These are phyloP conservation scores for Penelope pileata DNA, from an alignment of 2,113 vertebrate genomes.

Conservation along the genomic window DNA sequence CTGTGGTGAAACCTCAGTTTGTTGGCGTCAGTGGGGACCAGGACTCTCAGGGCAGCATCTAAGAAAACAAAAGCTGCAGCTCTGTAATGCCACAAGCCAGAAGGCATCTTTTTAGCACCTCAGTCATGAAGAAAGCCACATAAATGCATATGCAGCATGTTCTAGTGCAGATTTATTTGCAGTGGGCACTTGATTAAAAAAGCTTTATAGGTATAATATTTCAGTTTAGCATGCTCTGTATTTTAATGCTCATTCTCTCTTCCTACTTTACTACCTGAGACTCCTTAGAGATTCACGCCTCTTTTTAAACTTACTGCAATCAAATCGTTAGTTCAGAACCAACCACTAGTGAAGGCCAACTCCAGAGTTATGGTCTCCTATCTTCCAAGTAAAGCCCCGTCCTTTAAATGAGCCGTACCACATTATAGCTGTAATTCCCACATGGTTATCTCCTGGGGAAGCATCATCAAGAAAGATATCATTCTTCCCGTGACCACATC, in stretches of 20 bases:
- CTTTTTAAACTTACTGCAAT: not conserved
- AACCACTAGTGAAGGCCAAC: not conserved
- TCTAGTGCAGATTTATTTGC: not conserved
- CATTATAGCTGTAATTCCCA: not conserved
- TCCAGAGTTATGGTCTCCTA: not conserved
- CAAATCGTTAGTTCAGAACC: not conserved
- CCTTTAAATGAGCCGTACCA: not conserved
- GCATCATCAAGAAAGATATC: not conserved
- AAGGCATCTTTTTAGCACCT: not conserved
- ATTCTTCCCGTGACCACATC: not conserved
- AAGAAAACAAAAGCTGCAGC: not conserved
- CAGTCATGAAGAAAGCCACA: not conserved
- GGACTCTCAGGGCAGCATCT: not conserved
- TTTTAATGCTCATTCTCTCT: not conserved
- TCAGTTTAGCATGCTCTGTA: not conserved
- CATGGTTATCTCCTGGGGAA: not conserved
- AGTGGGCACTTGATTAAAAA: not conserved
- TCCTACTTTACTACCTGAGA: not conserved
- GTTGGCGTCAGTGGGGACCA: not conserved
- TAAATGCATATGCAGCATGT: not conserved
- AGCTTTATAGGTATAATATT: not conserved
- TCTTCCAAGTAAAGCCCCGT: not conserved
- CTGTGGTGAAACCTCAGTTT: not conserved
- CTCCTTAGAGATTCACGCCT: rapidly evolving
- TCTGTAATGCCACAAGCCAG: not conserved